Evolutionary conservation across 2,888 invertebrate species (phyloP).

Genomic region (Nebria brevicollis): DNA sequence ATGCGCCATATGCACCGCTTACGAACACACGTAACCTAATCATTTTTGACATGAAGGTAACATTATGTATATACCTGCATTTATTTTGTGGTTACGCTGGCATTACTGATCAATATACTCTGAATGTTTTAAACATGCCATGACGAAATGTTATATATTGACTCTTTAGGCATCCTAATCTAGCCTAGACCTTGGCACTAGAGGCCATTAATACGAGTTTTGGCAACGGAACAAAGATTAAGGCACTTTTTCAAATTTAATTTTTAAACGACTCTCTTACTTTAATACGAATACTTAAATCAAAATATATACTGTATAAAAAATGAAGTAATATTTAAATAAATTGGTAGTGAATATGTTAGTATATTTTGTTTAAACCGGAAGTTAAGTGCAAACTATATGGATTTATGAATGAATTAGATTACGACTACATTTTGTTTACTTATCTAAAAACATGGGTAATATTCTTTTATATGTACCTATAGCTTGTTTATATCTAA

Average conservation of each 20-base stretch:
- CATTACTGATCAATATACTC: neutral
- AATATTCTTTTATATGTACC: neutral
- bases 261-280: no score
- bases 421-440: neutral
- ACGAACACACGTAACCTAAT: neutral
- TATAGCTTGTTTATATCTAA: neutral
- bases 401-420: neutral
- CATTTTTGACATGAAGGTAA: neutral
- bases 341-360: neutral
- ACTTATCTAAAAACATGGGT: neutral
- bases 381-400: neutral
- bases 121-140: neutral
- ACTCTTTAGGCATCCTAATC: neutral
- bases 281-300: no score
- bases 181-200: neutral
- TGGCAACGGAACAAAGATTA: neutral
- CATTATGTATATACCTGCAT: neutral
- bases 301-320: neutral
- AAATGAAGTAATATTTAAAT: neutral
- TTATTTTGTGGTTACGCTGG: neutral
- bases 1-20: neutral
- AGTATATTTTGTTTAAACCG: neutral
- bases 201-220: neutral
- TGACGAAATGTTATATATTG: conserved; percentile 1
- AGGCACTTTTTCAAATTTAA: no score